phyloP scores from a whole-genome alignment of 2,888 invertebrate species.

The Priocnemis perturbator region DNA sequence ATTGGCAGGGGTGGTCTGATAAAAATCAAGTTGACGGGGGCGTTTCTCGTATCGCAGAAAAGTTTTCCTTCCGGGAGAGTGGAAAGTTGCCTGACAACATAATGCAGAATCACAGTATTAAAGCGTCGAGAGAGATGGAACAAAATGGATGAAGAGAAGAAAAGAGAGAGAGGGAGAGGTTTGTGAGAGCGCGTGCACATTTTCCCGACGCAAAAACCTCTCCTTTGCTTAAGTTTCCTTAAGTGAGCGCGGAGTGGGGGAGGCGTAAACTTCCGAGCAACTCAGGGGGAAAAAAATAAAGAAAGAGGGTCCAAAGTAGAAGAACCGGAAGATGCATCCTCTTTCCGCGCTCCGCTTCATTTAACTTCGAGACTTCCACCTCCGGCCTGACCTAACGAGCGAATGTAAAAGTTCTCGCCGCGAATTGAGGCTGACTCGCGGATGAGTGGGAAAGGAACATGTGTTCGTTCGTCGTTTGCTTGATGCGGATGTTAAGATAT shows the following conservation, averaged over 20 bases:
- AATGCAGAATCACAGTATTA: neutral
- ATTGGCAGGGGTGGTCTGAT: neutral
- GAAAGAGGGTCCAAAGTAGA: neutral
- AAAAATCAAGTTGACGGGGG: neutral
- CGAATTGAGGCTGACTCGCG: too few relatives aligned
- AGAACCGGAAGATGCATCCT: neutral
- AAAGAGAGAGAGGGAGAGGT: neutral
- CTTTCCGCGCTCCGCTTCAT: neutral
- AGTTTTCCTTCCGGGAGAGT: neutral
- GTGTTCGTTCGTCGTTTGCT: too few relatives aligned
- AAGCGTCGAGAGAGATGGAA: neutral
- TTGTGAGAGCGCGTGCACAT: neutral
- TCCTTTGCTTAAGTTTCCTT: neutral
- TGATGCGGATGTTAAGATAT: too few relatives aligned
- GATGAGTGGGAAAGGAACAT: neutral
- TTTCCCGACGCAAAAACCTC: neutral
- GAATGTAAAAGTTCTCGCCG: too few relatives aligned
- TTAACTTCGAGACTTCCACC: too few relatives aligned
- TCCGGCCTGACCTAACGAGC: too few relatives aligned
- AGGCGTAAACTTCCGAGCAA: constrained; percentile 13
- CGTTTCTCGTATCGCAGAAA: neutral
- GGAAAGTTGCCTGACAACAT: constrained; percentile 7
- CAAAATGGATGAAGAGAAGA: neutral
- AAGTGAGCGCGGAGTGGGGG: neutral
- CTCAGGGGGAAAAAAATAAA: neutral